Base-by-base conservation (phyloP, 2,113 vertebrate species). In the Lepus americanus region DNA sequence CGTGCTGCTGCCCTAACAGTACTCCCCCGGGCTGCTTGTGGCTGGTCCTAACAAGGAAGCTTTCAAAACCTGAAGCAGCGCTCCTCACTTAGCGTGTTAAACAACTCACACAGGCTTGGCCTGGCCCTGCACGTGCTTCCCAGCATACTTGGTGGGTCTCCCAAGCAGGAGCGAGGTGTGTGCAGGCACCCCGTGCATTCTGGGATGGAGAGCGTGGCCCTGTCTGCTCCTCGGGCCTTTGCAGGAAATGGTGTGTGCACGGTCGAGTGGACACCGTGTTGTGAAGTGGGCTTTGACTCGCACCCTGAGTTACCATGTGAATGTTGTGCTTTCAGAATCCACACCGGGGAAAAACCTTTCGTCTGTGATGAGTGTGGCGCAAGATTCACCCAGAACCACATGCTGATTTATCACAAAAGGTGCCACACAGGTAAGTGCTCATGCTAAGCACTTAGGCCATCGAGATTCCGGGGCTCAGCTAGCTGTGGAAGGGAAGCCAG, bases 341-440 rank as follows among this genome's bases (percentile, higher is more conserved):
- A 99, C 92, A 99, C 99, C 2, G 99, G 99, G 83, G 99, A 99
- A 97, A 99, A 99, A 97, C 99, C 99, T 51, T 99, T 99, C 97
- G 99, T 99, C 95, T 99, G 99, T 96, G 99, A 99, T 79, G 97
- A 99, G 94, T 99, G 99, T 87, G 99, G 99, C 16, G 98, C 99
- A 70, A 98, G 98, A 95, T 99, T 99, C 98, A 99, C 99, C 80
- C 99, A 99, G 98, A 99, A 99, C 98, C 99, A 99, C 98, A 99
- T 99, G 99, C 98, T 99, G 97, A 98, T 99, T 90, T 99, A 99
- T 97, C 99, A 99, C 95, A 99, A 99, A 97, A 98, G 99, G 82
- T 99, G 99, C 81, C 99, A 99, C 98, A 99, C 99, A 98, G 99
- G 99, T 99, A 98, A 98, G 97, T 85, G 91, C 77, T 53, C 27